A percentile compares a stretch with the other conserved stretches of the same genome.
These are phyloP conservation scores for Linepithema humile DNA, from an alignment of 1,140 invertebrate species.

Conservation along the genomic window DNA sequence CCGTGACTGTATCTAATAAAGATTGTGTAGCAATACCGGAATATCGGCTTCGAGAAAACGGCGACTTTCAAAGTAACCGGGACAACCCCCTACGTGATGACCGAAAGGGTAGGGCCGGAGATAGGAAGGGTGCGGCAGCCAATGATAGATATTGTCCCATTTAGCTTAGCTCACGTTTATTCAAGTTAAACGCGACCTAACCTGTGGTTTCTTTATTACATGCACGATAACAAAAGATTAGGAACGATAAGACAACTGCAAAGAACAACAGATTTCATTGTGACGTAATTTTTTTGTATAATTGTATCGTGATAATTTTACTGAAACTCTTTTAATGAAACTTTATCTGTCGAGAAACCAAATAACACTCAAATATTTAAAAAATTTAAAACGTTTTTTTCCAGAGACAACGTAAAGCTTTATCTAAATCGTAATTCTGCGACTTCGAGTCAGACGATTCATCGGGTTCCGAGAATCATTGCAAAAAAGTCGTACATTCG, in stretches of 20 bases:
- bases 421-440: no score
- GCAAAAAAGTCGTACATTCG: constrained; percentile 1
- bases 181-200: constrained; percentile 69
- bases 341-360: no score
- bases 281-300: no score
- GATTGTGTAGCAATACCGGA: constrained; percentile 17
- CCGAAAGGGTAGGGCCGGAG: constrained; percentile 72
- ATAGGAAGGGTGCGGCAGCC: constrained; percentile 68
- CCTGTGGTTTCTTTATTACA: constrained; percentile 68
- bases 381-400: no score
- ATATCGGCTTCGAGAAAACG: constrained; percentile 46
- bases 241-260: constrained; percentile 14
- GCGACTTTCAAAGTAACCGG: constrained; percentile 55
- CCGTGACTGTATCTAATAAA: constrained; percentile 34
- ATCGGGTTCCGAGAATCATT: not conserved
- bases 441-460: no score
- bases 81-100: constrained; percentile 62
- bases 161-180: constrained; percentile 74
- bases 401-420: no score
- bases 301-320: no score
- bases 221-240: constrained; percentile 45
- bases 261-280: constrained; percentile 22
- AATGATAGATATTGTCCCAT: constrained; percentile 74
- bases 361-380: no score
- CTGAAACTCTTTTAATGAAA: no score